A percentile compares a stretch with the other conserved stretches of the same genome.
Conservation (phyloP, 2,797 vertebrate genomes). For the Hybognathus amarus region DNA sequence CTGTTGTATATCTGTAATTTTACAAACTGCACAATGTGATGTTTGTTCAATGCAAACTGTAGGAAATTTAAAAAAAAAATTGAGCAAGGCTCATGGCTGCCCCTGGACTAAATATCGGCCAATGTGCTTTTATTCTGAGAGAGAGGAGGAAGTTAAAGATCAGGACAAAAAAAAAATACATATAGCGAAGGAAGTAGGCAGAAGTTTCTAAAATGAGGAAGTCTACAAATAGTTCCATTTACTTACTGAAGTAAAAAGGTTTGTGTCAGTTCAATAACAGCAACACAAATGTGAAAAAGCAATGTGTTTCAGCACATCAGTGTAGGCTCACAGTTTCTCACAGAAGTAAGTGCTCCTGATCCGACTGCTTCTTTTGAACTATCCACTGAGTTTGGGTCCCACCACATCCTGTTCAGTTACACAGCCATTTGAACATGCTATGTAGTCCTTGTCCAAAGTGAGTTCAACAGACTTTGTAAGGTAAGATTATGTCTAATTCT, state of each 20-base stretch:
- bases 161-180: slow-evolving; percentile 67
- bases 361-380: slow-evolving; percentile 48
- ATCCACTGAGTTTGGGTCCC: slow-evolving; percentile 56
- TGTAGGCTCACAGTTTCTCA: slow-evolving; percentile 1
- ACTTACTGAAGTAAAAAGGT: slow-evolving; percentile 38
- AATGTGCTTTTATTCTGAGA: slow-evolving; percentile 65
- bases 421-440: slow-evolving; percentile 60
- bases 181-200: slow-evolving; percentile 76
- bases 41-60: not conserved
- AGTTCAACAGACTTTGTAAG: slow-evolving; percentile 37
- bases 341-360: slow-evolving; percentile 23
- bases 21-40: not conserved
- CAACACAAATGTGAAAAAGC: not conserved
- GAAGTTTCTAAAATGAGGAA: slow-evolving; percentile 80
- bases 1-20: not conserved
- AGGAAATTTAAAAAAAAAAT: not conserved
- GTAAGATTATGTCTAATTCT: slow-evolving; percentile 45
- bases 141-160: slow-evolving; percentile 73
- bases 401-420: slow-evolving; percentile 65
- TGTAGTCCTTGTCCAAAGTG: slow-evolving; percentile 44
- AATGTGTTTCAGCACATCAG: not conserved
- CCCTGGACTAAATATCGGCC: slow-evolving; percentile 14
- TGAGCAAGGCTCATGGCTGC: not conserved
- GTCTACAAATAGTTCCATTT: slow-evolving; percentile 63
- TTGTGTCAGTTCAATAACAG: not conserved